Conservation (phyloP, 2,888 invertebrate genomes). For the Rhyacophila evoluta region DNA sequence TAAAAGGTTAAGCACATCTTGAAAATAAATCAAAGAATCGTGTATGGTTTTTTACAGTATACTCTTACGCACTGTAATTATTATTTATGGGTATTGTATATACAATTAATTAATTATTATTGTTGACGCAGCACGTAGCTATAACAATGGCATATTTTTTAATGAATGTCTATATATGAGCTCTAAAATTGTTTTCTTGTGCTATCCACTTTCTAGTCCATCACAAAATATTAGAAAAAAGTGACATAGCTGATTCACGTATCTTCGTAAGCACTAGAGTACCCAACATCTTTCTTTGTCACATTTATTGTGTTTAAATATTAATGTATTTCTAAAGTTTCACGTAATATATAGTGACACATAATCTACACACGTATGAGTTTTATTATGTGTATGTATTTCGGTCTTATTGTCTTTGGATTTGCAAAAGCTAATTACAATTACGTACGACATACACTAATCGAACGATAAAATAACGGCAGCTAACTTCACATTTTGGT, state of each 20-base stretch:
- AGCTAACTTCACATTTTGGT: background rate
- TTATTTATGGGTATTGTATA: background rate
- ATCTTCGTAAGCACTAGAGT: background rate
- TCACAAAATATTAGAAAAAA: background rate
- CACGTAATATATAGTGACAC: too few relatives aligned
- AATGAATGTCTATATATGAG: background rate
- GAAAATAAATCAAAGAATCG: too few relatives aligned
- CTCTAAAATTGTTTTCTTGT: background rate
- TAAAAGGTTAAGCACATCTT: too few relatives aligned
- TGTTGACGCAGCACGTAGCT: background rate
- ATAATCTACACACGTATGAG: too few relatives aligned
- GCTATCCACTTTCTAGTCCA: background rate
- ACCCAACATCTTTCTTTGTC: too few relatives aligned
- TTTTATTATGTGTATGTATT: too few relatives aligned
- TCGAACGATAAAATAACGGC: background rate
- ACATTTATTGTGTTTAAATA: too few relatives aligned
- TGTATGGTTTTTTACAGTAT: too few relatives aligned
- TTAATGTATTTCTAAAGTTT: too few relatives aligned
- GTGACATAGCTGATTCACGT: background rate
- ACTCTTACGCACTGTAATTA: too few relatives aligned
- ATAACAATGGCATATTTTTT: background rate
- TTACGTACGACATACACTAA: background rate
- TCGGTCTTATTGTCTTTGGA: background rate
- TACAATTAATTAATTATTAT: constrained; percentile 1
- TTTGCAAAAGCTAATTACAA: background rate